These are phyloP conservation scores for Haliclona indistincta DNA, from an alignment of 37 sponge, comb jelly and placozoan genomes.

Conservation along the genomic window DNA sequence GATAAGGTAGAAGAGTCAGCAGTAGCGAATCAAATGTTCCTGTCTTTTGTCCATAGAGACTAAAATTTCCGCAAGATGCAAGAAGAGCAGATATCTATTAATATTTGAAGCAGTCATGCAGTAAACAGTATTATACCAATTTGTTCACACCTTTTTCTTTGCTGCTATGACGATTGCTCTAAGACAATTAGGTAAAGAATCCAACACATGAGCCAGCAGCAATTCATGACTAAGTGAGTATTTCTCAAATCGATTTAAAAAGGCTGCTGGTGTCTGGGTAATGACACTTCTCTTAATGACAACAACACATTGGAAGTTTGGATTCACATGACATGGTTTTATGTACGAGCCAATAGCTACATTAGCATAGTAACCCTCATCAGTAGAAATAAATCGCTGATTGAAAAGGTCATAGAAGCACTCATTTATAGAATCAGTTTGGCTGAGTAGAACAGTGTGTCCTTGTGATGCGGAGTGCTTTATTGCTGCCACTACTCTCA, in stretches of 20 bases:
- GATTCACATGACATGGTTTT: constrained; percentile 39
- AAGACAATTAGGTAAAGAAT: constrained; percentile 48
- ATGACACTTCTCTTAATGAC: constrained; percentile 27
- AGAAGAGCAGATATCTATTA: no score
- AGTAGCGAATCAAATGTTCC: constrained; percentile 54
- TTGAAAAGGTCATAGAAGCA: constrained; percentile 59
- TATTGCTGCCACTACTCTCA: constrained; percentile 13
- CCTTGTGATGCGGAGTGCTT: constrained; percentile 25
- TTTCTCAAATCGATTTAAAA: constrained; percentile 56
- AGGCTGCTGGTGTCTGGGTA: constrained; percentile 40
- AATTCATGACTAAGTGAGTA: constrained; percentile 13
- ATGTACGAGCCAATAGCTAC: constrained; percentile 45
- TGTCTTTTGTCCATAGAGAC: constrained; percentile 28
- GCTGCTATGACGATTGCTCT: constrained; percentile 9
- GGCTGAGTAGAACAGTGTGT: constrained; percentile 33
- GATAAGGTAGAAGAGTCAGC: constrained; percentile 50
- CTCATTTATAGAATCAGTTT: constrained; percentile 46
- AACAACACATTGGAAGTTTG: constrained; percentile 43
- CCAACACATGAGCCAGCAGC: constrained; percentile 15
- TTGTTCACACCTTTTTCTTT: constrained; percentile 25
- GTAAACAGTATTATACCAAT: no score
- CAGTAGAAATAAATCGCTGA: constrained; percentile 26
- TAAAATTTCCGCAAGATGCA: not conserved
- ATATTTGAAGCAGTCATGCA: no score
- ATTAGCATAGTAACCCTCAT: constrained; percentile 37